These are phyloP conservation scores for Myripristis jacobus DNA, from an alignment of 2,797 vertebrate species.

Conservation along the genomic window DNA sequence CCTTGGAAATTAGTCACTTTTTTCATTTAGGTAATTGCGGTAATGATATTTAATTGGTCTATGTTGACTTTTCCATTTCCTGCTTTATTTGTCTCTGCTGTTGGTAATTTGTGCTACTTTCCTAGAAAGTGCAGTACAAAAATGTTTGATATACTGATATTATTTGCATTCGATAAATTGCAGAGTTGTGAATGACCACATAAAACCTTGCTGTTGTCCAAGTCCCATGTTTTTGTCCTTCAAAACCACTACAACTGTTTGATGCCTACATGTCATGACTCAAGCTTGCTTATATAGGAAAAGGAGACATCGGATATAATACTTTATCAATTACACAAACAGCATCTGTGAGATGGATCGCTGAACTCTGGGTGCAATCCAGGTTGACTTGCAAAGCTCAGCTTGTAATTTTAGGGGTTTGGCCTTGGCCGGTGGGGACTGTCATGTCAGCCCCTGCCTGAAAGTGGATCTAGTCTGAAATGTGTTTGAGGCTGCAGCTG, in stretches of 20 bases:
- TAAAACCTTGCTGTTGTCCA: no score
- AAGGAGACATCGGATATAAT: neutral
- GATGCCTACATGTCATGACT: neutral
- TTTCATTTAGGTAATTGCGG: neutral
- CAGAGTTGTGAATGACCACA: no score
- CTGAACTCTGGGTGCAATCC: constrained; percentile 28
- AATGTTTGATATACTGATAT: neutral
- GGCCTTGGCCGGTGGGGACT: constrained; percentile 26
- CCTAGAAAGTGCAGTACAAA: neutral
- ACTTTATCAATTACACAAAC: constrained; percentile 5
- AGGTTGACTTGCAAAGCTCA: constrained; percentile 24
- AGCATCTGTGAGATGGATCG: neutral
- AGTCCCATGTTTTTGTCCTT: neutral
- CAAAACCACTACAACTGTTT: neutral
- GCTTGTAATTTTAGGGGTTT: constrained; percentile 50
- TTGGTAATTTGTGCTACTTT: no score
- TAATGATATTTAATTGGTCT: neutral
- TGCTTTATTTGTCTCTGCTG: neutral
- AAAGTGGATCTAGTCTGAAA: constrained; percentile 72
- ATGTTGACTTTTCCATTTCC: neutral
- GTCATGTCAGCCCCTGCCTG: constrained; percentile 48
- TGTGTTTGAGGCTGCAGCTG: constrained; percentile 73
- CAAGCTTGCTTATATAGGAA: neutral
- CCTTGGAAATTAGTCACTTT: neutral
- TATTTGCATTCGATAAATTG: neutral